These are phyloP conservation scores for Sipha flava DNA, from an alignment of 1,140 invertebrate species.

Conservation along the genomic window DNA sequence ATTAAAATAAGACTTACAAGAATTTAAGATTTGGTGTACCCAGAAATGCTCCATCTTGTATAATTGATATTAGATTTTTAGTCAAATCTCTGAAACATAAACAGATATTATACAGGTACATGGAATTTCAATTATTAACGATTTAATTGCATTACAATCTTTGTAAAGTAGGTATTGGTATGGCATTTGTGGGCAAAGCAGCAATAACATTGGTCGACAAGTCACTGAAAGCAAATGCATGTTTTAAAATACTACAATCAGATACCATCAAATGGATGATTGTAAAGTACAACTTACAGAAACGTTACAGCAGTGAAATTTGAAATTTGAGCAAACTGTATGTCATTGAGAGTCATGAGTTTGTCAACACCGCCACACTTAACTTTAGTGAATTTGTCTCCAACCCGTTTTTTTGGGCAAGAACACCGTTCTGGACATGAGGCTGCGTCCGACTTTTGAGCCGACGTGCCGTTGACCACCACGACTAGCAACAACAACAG, in stretches of 20 bases:
- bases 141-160: slow-evolving; percentile 36
- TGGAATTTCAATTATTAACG: background rate
- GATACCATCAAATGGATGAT: no score
- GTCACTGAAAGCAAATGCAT: slow-evolving; percentile 32
- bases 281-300: slow-evolving; percentile 11
- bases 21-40: slow-evolving; percentile 35
- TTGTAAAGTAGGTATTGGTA: slow-evolving; percentile 33
- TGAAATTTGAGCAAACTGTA: background rate
- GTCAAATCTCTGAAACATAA: slow-evolving; percentile 36
- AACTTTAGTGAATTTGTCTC: slow-evolving; percentile 10
- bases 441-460: background rate
- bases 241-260: no score
- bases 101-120: background rate
- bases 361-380: slow-evolving; percentile 5
- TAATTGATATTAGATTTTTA: slow-evolving; percentile 36
- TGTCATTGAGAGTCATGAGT: background rate
- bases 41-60: slow-evolving; percentile 37
- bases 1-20: slow-evolving; percentile 34
- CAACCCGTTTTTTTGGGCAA: background rate
- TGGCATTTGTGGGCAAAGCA: slow-evolving; percentile 28
- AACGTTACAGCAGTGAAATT: background rate
- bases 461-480: background rate
- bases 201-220: slow-evolving; percentile 35
- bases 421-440: background rate
- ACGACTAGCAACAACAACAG: background rate